Base-by-base conservation (phyloP, 2,888 invertebrate genomes). In the Dryobotodes eremita region DNA sequence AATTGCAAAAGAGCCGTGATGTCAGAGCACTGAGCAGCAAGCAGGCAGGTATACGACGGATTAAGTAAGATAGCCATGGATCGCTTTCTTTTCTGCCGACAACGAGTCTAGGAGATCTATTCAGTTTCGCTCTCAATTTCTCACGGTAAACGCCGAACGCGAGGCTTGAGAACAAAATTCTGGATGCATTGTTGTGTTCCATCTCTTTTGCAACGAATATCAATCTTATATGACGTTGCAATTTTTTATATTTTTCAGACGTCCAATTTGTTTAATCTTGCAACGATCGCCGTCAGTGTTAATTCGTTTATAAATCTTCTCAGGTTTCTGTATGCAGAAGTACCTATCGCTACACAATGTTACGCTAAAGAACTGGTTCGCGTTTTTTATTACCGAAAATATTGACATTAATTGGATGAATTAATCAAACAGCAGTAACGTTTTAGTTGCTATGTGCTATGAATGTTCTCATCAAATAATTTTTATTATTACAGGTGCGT, bases 61-160 rank as follows among this genome's bases (percentile, higher is more conserved):
- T 93, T 93, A 93, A 93, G 92, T 92, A 92, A 94, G 91, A 92
- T 91, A 90, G 79, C 78, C 59, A 79, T 75, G 74, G 90, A 92
- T 95, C 93, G 93, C 95, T 95, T 95, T 95, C 95, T 93, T 94
- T 95, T 93, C 90, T 91, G 88, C 84, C 90, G 90, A 90, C 91
- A 85, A 75, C 86, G 87, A 79, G 86, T 88, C 88, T 89, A 88
- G 77, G 68, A 82, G 80, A 77, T 82, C 92, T 90, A 92, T 92
- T 92, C 92, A 90, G 90, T 87, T 91, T 90, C 89, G 93, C 92
- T 94, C 93, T 93, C 92, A 92, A 93, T 92, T 92, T 94, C 87
- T 89, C 88, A 89, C 89, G 83, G 74, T 78, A 62, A 78, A 69
- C 83, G 71, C 82, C 86, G 85, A 79, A 68, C 84, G 71, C 80